These are phyloP conservation scores for Oncorhynchus keta DNA, from an alignment of 2,113 vertebrate species.

Conservation along the genomic window DNA sequence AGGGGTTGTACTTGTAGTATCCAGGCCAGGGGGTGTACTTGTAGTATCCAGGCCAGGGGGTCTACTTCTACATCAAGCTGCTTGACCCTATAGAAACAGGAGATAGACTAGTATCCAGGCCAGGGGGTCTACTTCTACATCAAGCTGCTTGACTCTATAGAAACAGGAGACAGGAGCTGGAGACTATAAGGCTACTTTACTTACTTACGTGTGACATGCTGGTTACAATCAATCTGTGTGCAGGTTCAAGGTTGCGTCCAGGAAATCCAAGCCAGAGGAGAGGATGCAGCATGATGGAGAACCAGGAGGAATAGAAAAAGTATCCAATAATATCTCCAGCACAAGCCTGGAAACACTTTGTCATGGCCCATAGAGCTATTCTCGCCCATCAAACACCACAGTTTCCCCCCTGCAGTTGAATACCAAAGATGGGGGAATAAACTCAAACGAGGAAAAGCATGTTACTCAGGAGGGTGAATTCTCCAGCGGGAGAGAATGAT, in stretches of 20 bases:
- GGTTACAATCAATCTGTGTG: too few relatives aligned
- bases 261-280: background rate
- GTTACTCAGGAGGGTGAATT: background rate
- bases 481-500: background rate
- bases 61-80: too few relatives aligned
- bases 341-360: constrained; percentile 49
- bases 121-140: too few relatives aligned
- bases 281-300: constrained; percentile 8
- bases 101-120: too few relatives aligned
- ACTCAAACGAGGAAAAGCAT: background rate
- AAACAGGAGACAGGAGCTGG: too few relatives aligned
- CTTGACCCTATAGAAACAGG: too few relatives aligned
- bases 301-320: constrained; percentile 11
- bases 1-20: too few relatives aligned
- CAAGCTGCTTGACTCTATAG: too few relatives aligned
- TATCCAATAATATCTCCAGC: constrained; percentile 49
- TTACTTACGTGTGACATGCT: background rate
- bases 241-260: background rate
- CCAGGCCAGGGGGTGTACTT: too few relatives aligned
- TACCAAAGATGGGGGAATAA: background rate
- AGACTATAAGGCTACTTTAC: background rate
- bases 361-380: constrained; percentile 29
- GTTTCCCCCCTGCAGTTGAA: background rate
- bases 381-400: constrained; percentile 4
- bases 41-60: too few relatives aligned